Percentiles rank a stretch among this genome's conserved stretches.
phyloP scores from a whole-genome alignment of 2,113 vertebrate species.

The Hyla sarda region DNA sequence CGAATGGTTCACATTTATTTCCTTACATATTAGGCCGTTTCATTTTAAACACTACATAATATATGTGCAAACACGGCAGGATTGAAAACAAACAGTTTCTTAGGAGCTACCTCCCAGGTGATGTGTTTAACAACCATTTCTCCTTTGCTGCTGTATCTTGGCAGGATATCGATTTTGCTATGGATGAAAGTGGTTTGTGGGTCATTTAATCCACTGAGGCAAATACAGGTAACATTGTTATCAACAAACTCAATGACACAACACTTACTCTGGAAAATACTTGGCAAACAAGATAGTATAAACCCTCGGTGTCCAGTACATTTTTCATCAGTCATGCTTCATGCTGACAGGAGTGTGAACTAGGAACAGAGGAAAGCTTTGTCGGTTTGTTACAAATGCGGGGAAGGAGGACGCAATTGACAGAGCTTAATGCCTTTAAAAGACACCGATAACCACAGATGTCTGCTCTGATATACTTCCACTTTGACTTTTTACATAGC shows the following conservation, averaged over 20 bases:
- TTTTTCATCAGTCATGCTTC: conserved; percentile 95
- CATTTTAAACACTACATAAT: conserved; percentile 53
- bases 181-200: conserved; percentile 94
- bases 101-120: conserved; percentile 68
- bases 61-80: conserved; percentile 72
- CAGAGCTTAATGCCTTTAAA: not conserved
- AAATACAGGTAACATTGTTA: conserved; percentile 88
- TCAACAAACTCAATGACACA: conserved; percentile 92
- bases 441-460: not conserved
- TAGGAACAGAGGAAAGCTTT: conserved; percentile 89
- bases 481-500: not conserved
- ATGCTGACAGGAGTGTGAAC: conserved; percentile 78
- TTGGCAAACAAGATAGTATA: conserved; percentile 85
- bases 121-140: conserved; percentile 84
- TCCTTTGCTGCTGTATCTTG: conserved; percentile 86
- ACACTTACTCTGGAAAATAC: conserved; percentile 86
- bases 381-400: conserved; percentile 83
- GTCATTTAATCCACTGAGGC: conserved; percentile 93
- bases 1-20: not conserved
- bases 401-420: conserved; percentile 66
- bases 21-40: not conserved
- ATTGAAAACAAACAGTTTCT: conserved; percentile 60
- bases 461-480: not conserved
- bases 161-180: conserved; percentile 87
- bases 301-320: conserved; percentile 83